A percentile compares a stretch with the other conserved stretches of the same genome.
Evolutionary conservation across 2,113 vertebrate genomes (phyloP).

Genomic region (Lamprotornis superbus): DNA sequence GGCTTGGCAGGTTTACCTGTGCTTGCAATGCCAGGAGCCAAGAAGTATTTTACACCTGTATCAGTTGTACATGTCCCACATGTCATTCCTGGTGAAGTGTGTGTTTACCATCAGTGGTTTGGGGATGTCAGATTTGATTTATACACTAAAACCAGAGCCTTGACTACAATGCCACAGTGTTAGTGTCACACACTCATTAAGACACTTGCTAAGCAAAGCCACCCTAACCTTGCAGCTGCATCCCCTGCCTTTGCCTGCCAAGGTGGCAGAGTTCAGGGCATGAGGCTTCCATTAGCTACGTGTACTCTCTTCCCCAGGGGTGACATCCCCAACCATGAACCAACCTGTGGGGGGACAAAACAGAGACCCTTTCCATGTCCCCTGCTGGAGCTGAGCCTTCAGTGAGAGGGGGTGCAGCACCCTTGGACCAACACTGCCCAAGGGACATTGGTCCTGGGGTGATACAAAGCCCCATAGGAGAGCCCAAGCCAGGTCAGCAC

Average conservation of each 20-base stretch:
- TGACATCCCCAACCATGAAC: background rate
- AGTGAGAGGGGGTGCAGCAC: accelerated
- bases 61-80: background rate
- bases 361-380: too few relatives aligned
- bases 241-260: accelerated
- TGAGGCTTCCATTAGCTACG: accelerated
- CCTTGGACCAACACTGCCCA: accelerated
- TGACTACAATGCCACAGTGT: accelerated
- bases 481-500: background rate
- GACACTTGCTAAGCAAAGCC: background rate
- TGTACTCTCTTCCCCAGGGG: accelerated
- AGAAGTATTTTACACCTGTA: background rate
- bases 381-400: background rate
- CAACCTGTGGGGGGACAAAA: background rate
- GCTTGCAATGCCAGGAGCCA: background rate
- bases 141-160: background rate
- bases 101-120: background rate
- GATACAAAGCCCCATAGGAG: background rate
- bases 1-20: background rate
- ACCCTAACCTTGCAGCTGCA: background rate
- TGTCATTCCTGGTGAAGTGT: accelerated
- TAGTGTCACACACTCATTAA: background rate
- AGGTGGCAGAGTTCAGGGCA: background rate
- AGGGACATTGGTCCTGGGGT: accelerated
- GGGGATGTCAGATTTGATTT: background rate